Conservation (phyloP, 2,113 vertebrate genomes). For the Struthidea cinerea region DNA sequence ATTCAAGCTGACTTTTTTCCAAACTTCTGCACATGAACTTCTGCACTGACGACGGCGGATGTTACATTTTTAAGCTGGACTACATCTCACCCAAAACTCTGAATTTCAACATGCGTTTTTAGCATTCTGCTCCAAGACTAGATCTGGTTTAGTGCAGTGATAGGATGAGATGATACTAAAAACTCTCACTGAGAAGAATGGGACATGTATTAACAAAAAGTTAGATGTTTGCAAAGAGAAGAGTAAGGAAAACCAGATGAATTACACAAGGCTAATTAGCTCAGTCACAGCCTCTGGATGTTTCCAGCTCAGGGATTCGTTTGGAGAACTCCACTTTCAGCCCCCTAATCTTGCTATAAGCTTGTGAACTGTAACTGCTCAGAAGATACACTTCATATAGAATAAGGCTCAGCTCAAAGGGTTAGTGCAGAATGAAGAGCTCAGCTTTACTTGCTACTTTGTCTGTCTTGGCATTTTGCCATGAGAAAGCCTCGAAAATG, state of each 20-base stretch:
- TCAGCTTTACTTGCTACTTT: background rate
- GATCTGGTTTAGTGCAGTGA: background rate
- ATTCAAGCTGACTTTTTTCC: background rate
- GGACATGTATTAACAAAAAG: background rate
- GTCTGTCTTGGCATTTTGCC: fast-evolving
- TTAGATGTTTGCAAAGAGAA: background rate
- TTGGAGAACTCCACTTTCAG: background rate
- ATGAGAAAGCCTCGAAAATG: background rate
- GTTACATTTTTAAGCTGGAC: background rate
- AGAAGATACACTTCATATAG: background rate
- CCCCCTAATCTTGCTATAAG: background rate
- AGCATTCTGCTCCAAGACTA: background rate
- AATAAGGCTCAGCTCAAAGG: background rate
- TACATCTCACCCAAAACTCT: background rate
- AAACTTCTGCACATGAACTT: background rate
- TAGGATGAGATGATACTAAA: background rate
- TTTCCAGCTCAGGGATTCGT: background rate
- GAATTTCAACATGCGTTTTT: background rate
- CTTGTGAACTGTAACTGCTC: background rate
- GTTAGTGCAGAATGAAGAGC: background rate
- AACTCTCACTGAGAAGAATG: background rate
- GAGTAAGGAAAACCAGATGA: background rate
- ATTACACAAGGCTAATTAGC: background rate
- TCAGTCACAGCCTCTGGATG: background rate
- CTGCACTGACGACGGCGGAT: background rate